Evolutionary conservation across 2,888 invertebrate genomes (phyloP).

Genomic region (Penaeus monodon): DNA sequence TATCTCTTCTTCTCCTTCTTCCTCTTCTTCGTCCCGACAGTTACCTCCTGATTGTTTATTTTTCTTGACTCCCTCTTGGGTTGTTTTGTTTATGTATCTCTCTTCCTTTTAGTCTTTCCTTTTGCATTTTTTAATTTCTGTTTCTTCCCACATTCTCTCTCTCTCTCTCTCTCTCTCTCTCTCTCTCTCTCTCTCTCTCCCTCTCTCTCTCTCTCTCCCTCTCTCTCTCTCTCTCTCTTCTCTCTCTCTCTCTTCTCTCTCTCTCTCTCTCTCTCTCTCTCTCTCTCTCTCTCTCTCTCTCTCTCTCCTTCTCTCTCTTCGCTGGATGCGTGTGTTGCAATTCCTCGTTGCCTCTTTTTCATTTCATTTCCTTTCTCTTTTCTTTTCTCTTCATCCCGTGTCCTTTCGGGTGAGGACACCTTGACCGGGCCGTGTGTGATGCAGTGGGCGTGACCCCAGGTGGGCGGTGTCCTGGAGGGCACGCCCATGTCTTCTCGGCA

Average conservation of each 20-base stretch:
- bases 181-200: no score
- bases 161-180: background rate
- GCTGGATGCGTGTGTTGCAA: background rate
- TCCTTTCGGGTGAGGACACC: background rate
- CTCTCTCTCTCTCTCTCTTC: no score
- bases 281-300: no score
- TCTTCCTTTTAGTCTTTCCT: background rate
- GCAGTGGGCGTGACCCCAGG: no score
- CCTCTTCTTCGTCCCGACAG: background rate
- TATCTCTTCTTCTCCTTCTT: no score
- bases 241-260: no score
- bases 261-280: no score
- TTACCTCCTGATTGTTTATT: conserved; percentile 11
- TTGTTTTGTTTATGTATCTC: background rate
- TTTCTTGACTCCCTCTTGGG: background rate
- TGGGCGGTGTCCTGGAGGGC: no score
- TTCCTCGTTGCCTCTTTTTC: background rate
- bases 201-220: no score
- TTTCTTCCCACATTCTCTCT: background rate
- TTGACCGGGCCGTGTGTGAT: no score
- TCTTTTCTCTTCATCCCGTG: background rate
- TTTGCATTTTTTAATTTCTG: background rate
- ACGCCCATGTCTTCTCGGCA: no score
- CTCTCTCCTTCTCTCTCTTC: no score
- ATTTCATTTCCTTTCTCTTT: background rate